These are phyloP conservation scores for Eulemur coronatus DNA, from an alignment of 2,797 vertebrate species.

Conservation along the genomic window DNA sequence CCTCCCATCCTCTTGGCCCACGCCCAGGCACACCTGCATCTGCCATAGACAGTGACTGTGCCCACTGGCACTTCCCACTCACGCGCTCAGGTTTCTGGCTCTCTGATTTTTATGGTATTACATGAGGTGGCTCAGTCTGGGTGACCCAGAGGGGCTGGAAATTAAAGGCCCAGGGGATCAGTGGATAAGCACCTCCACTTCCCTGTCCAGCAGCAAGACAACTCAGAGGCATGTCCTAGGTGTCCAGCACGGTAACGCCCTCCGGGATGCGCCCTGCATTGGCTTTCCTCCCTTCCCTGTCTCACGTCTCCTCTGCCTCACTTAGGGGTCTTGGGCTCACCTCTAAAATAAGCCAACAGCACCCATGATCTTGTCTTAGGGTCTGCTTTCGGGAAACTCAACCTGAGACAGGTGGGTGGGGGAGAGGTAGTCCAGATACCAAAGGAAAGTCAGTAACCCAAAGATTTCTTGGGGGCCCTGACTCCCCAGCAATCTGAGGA, in stretches of 20 bases:
- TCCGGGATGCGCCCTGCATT: rapidly evolving
- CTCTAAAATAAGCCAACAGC: background rate
- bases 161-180: background rate
- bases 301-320: background rate
- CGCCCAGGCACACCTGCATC: background rate
- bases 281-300: too few relatives aligned
- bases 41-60: background rate
- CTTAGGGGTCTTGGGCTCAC: background rate
- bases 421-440: background rate
- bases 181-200: background rate
- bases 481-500: background rate
- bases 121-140: background rate
- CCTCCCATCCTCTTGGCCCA: background rate
- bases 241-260: too few relatives aligned
- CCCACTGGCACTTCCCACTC: background rate
- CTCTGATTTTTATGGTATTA: background rate
- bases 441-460: background rate
- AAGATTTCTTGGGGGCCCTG: background rate
- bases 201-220: background rate
- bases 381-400: background rate
- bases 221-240: rapidly evolving
- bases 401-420: background rate
- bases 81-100: rapidly evolving
- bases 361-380: background rate
- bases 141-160: background rate